Evolutionary conservation across 2,888 invertebrate species (phyloP), one percentile per base, ranked within the genome.

Genomic region (Suillia variegata): DNA sequence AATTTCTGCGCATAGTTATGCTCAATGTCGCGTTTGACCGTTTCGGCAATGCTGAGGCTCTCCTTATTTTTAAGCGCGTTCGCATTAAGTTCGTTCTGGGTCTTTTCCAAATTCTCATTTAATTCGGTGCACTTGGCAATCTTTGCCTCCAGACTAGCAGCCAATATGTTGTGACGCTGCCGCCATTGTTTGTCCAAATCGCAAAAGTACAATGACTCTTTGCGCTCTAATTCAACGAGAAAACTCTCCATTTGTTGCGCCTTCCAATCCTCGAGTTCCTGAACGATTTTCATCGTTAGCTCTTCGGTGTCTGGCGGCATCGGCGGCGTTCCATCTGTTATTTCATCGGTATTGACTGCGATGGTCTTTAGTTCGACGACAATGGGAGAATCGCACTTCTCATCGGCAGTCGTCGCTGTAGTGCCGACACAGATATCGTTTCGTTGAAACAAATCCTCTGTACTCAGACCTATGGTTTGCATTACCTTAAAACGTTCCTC

Each of bases 201-300:
- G 0, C 83, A 82, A 3, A 86, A 71, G 69, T 87, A 85, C 58
- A 84, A 83, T 18, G 84, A 83, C 70, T 88, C 88, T 74, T 87
- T 88, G 56, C 82, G 84, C 70, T 85, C 85, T 13, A 88, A 70
- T 84, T 88, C 88, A 45, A 80, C 77, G 70, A 86, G 84, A 70
- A 88, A 91, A 6, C 86, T 73, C 62, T 86, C 84, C 70, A 89
- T 87, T 70, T 90, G 88, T 22, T 85, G 83, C 62, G 87, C 85
- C 72, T 90, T 92, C 91, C 92, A 92, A 21, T 87, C 87, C 71
- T 89, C 89, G 1, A 92, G 80, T 62, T 90, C 89, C 33, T 87
- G 84, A 0, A 90, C 85, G 67, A 87, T 85, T 77, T 85, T 86
- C 20, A 84, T 80, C 0, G 82, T 82, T n/a, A 62, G 84, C 65